A percentile compares a stretch with the other conserved stretches of the same genome.
These are phyloP conservation scores for Gonocerus acuteangulatus DNA, from an alignment of 2,888 invertebrate genomes.

Conservation along the genomic window DNA sequence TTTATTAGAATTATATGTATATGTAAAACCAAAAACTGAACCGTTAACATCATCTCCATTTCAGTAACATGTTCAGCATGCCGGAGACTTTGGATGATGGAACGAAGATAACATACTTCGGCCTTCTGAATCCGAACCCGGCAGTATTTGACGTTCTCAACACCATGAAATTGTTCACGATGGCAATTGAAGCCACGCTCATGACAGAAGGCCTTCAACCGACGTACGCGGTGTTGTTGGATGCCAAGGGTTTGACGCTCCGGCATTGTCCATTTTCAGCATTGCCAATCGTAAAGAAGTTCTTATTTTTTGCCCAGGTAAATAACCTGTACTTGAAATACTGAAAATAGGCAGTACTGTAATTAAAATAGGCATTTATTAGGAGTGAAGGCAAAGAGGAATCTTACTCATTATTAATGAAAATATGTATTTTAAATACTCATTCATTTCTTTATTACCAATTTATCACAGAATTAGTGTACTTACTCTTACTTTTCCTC, in stretches of 20 bases:
- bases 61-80: constrained; percentile 33
- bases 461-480: too few relatives aligned
- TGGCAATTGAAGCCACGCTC: constrained; percentile 32
- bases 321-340: too few relatives aligned
- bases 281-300: constrained; percentile 32
- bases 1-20: too few relatives aligned
- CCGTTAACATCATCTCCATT: too few relatives aligned
- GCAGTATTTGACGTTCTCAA: constrained; percentile 32
- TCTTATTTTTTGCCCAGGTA: constrained; percentile 36
- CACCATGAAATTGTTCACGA: constrained; percentile 32
- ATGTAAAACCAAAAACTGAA: too few relatives aligned
- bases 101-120: constrained; percentile 36
- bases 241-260: constrained; percentile 34
- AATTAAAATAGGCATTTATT: too few relatives aligned
- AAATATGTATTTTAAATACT: too few relatives aligned
- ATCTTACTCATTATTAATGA: too few relatives aligned
- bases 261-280: constrained; percentile 34
- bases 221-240: constrained; percentile 36
- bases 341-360: too few relatives aligned
- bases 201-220: constrained; percentile 32
- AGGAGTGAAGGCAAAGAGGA: too few relatives aligned
- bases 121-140: constrained; percentile 31
- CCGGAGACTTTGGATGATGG: constrained; percentile 32
- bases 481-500: too few relatives aligned
- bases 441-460: too few relatives aligned